Conservation (phyloP, 2,888 invertebrate species). For the Ecliptopera silaceata region DNA sequence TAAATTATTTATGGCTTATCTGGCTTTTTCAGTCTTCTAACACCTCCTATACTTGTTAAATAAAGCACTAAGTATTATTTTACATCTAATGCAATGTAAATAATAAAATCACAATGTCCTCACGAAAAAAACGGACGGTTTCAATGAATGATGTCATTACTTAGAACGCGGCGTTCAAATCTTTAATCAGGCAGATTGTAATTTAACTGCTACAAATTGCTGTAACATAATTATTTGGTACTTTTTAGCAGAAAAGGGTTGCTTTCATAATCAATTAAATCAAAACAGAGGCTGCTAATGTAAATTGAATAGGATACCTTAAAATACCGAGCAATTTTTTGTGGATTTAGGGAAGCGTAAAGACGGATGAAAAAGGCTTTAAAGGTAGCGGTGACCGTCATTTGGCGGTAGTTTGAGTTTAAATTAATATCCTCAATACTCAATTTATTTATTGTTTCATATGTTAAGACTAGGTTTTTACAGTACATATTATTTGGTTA, state of each 20-base stretch:
- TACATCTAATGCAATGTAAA: constrained; percentile 4
- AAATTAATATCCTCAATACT: too few species aligned
- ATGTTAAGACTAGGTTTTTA: too few species aligned
- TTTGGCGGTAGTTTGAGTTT: too few species aligned
- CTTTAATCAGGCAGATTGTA: background rate
- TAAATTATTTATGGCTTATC: constrained; percentile 75
- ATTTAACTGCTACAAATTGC: background rate
- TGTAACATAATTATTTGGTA: background rate
- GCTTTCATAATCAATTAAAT: background rate
- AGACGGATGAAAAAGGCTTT: too few species aligned
- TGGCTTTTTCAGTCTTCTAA: constrained; percentile 38
- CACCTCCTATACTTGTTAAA: constrained; percentile 6
- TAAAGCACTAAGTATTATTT: background rate
- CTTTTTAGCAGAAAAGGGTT: background rate
- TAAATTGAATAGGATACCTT: background rate
- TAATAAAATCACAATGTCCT: constrained; percentile 9
- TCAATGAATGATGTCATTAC: too few species aligned
- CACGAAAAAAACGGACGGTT: too few species aligned
- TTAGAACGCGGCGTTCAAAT: too few species aligned
- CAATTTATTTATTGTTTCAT: too few species aligned
- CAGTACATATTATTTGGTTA: too few species aligned
- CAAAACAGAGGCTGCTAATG: background rate
- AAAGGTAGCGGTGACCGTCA: too few species aligned
- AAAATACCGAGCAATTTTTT: background rate
- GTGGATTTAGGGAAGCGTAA: background rate